Conservation (phyloP, 1,140 invertebrate species). For the Aphidius gifuensis region DNA sequence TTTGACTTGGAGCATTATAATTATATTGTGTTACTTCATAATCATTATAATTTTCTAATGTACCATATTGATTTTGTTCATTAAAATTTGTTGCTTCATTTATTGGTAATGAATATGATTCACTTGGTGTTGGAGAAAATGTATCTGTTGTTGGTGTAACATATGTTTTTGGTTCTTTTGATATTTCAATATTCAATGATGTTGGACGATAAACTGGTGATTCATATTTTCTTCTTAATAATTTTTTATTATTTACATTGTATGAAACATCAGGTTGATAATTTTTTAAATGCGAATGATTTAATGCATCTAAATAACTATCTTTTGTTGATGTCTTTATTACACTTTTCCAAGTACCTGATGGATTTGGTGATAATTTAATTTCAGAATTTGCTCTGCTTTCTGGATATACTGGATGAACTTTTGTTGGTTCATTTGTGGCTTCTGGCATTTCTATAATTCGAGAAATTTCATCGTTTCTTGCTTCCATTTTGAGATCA, state of each 20-base stretch:
- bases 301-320: conserved; percentile 52
- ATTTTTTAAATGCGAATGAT: conserved; percentile 49
- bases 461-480: not conserved
- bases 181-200: conserved; percentile 5
- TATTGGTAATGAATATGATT: conserved; percentile 34
- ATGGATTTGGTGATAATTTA: not conserved
- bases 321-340: conserved; percentile 34
- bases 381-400: not conserved
- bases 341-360: conserved; percentile 10
- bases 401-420: conserved; percentile 5
- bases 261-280: conserved; percentile 32
- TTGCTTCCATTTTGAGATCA: conserved; percentile 30
- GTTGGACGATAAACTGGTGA: conserved; percentile 35
- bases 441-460: not conserved
- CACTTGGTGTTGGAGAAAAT: conserved; percentile 24
- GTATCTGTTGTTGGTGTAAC: conserved; percentile 20
- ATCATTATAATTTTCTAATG: conserved; percentile 34
- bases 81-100: conserved; percentile 25
- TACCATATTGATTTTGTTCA: conserved; percentile 42
- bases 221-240: conserved; percentile 40
- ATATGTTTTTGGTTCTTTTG: conserved; percentile 14
- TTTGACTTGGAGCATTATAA: conserved; percentile 22
- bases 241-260: conserved; percentile 27
- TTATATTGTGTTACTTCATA: conserved; percentile 31
- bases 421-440: not conserved